Percentiles rank a stretch among this genome's conserved stretches.
These are phyloP conservation scores for Leiothrix lutea DNA, from an alignment of 2,113 vertebrate genomes.

Conservation along the genomic window DNA sequence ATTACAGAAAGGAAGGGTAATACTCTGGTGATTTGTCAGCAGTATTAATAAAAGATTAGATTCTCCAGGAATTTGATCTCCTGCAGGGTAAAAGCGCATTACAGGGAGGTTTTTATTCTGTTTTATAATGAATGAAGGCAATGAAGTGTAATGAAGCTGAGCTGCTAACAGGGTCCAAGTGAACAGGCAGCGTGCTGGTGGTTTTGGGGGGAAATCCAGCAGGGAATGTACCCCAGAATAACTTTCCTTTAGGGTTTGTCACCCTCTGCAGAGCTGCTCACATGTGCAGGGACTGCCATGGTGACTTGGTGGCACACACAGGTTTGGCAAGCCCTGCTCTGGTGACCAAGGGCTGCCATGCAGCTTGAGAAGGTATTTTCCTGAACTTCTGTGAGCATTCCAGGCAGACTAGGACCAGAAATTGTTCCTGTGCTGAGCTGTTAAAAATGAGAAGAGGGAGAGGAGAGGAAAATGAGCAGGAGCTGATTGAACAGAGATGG, in stretches of 20 bases:
- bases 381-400: neutral
- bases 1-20: constrained; percentile 47
- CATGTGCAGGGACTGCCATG: neutral
- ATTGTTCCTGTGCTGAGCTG: neutral
- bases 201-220: neutral
- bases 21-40: constrained; percentile 62
- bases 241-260: neutral
- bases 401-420: neutral
- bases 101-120: constrained; percentile 43
- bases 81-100: constrained; percentile 36
- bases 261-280: neutral
- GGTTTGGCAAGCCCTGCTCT: neutral
- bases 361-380: neutral
- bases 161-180: neutral
- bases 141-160: constrained; percentile 34
- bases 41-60: constrained; percentile 73
- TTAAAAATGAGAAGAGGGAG: neutral
- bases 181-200: neutral
- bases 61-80: constrained; percentile 66
- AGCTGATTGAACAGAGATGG: neutral
- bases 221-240: neutral
- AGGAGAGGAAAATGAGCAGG: neutral
- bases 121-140: constrained; percentile 61
- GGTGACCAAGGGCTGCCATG: neutral
- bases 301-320: neutral